A percentile compares a stretch with the other conserved stretches of the same genome.
These are phyloP conservation scores for Gymnarchus niloticus DNA, from an alignment of 2,113 vertebrate genomes.

Conservation along the genomic window DNA sequence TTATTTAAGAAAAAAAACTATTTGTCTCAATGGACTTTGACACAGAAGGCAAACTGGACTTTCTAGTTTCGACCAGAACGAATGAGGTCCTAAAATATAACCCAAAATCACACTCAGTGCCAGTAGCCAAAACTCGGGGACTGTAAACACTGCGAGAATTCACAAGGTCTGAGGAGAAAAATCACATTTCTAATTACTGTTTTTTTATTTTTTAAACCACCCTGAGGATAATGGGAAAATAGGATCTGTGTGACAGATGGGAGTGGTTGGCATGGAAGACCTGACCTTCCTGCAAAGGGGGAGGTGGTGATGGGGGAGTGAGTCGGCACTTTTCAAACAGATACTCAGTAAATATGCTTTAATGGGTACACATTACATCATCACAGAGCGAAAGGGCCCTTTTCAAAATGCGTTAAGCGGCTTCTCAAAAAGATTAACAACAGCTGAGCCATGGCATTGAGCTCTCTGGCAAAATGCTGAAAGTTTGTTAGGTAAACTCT, in stretches of 20 bases:
- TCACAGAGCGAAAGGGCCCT: background rate
- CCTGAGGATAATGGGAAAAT: background rate
- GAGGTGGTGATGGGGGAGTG: background rate
- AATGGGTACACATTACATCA: slow-evolving; percentile 17
- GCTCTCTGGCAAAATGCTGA: background rate
- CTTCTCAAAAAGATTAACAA: background rate
- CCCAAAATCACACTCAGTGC: background rate
- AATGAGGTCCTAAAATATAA: background rate
- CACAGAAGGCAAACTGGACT: slow-evolving; percentile 4
- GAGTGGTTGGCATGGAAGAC: background rate
- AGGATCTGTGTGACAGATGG: background rate
- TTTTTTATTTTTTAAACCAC: background rate
- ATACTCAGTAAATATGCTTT: background rate
- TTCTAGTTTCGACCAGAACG: background rate
- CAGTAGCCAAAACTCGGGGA: background rate
- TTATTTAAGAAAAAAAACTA: background rate
- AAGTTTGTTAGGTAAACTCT: background rate
- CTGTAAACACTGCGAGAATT: background rate
- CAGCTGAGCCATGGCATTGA: background rate
- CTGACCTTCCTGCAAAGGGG: background rate
- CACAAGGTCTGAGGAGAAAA: background rate
- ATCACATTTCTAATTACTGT: background rate
- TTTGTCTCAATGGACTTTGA: slow-evolving; percentile 10
- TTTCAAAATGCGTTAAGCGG: background rate
- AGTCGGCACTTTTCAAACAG: background rate